phyloP scores from a whole-genome alignment of 2,797 vertebrate genomes.

The Xenopus petersii region DNA sequence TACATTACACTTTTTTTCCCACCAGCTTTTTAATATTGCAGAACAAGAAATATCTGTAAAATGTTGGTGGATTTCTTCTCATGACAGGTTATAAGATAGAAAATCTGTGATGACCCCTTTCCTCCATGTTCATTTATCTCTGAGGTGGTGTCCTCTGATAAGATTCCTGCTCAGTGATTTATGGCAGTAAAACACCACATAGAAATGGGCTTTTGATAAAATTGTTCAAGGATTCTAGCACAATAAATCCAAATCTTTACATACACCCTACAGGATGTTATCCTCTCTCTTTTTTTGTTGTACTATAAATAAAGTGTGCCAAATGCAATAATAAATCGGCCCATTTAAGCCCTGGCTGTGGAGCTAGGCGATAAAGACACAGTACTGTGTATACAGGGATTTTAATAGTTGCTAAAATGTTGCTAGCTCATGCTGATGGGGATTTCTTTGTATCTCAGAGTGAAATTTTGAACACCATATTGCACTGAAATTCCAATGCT shows the following conservation, averaged over 20 bases:
- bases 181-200: constrained; percentile 97
- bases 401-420: constrained; percentile 60
- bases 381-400: constrained; percentile 54
- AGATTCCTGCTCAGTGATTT: constrained; percentile 93
- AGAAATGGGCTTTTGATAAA: constrained; percentile 99
- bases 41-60: constrained; percentile 93
- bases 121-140: constrained; percentile 96
- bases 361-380: constrained; percentile 78
- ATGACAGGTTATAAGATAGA: constrained; percentile 87
- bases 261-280: constrained; percentile 91
- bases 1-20: constrained; percentile 41
- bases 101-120: constrained; percentile 96
- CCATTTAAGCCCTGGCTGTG: constrained; percentile 82
- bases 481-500: constrained; percentile 59
- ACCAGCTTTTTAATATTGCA: constrained; percentile 63
- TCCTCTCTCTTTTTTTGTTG: constrained; percentile 80
- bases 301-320: constrained; percentile 91
- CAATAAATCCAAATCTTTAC: constrained; percentile 99
- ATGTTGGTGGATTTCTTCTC: constrained; percentile 79
- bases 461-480: constrained; percentile 57
- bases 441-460: constrained; percentile 59
- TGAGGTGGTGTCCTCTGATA: constrained; percentile 93
- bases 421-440: constrained; percentile 55
- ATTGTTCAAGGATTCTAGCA: constrained; percentile 98
- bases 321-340: constrained; percentile 91